Evolutionary conservation across 2,113 vertebrate species (phyloP).

Genomic region (Pollachius pollachius): DNA sequence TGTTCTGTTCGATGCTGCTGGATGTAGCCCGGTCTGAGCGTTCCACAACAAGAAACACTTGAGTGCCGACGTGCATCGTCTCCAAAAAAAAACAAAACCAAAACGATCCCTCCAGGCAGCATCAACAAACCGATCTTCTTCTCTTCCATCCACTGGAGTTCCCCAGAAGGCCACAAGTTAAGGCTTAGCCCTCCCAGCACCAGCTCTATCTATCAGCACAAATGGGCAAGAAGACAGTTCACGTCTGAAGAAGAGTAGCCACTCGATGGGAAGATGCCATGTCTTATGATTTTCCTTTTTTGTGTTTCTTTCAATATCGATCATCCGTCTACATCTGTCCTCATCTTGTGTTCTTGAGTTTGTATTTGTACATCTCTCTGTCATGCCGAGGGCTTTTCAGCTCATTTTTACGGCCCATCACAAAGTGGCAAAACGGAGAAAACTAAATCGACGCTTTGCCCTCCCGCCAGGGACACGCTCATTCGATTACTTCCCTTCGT

Average conservation of each 20-base stretch:
- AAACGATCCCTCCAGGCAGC: conserved; percentile 47
- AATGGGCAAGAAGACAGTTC: conserved; percentile 66
- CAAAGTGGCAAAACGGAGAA: conserved; percentile 51
- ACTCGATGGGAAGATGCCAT: conserved; percentile 72
- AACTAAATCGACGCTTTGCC: conserved; percentile 25
- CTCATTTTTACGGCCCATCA: conserved; percentile 51
- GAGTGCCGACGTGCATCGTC: conserved; percentile 55
- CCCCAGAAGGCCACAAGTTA: conserved; percentile 58
- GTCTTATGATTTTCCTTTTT: conserved; percentile 55
- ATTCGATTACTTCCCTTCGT: conserved; percentile 50
- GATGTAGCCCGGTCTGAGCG: conserved; percentile 49
- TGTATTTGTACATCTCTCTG: conserved; percentile 57
- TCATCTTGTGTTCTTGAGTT: conserved; percentile 52
- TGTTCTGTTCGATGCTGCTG: conserved; percentile 72
- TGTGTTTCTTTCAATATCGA: conserved; percentile 51
- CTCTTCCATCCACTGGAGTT: conserved; percentile 56
- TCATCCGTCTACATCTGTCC: conserved; percentile 56
- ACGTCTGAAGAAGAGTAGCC: conserved; percentile 70
- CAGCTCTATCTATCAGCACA: conserved; percentile 47
- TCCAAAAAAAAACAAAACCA: conserved; percentile 47
- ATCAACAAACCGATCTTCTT: conserved; percentile 62
- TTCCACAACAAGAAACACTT: conserved; percentile 44
- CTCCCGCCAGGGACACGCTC: conserved; percentile 47
- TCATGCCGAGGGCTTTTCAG: conserved; percentile 50
- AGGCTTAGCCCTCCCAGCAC: conserved; percentile 59